These are phyloP conservation scores for Himantopus leucocephalus DNA, from an alignment of 2,113 vertebrate species.

Conservation along the genomic window DNA sequence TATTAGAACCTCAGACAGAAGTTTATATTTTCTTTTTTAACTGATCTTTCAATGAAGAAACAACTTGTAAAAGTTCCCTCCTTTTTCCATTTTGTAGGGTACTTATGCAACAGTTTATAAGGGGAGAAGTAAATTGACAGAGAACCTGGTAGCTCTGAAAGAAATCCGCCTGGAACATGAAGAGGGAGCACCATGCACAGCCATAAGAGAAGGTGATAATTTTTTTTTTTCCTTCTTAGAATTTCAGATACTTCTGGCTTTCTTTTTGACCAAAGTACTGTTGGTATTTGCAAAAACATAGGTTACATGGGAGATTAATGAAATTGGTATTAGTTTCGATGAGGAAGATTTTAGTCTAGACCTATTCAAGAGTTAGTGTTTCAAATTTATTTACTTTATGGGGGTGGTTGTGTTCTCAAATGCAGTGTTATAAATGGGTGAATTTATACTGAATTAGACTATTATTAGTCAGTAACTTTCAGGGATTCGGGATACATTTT, in stretches of 20 bases:
- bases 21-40: neutral
- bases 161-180: conserved; percentile 98
- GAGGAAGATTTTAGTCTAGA: neutral
- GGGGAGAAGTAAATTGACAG: conserved; percentile 96
- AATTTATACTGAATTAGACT: neutral
- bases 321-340: neutral
- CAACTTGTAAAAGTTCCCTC: neutral
- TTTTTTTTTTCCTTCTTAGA: neutral
- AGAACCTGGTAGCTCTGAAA: conserved; percentile 97
- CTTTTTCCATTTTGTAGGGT: conserved; percentile 76
- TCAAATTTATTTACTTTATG: neutral
- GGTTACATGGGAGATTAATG: neutral
- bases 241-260: neutral
- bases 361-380: neutral
- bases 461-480: neutral
- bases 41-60: neutral
- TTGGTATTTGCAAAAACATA: neutral
- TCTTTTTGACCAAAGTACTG: neutral
- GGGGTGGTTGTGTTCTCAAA: neutral
- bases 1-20: neutral
- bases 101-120: conserved; percentile 99
- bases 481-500: neutral
- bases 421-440: neutral
- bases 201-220: conserved; percentile 92
- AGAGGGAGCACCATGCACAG: conserved; percentile 96